Evolutionary conservation across 2,113 vertebrate genomes (phyloP).

Genomic region (Ursus arctos): DNA sequence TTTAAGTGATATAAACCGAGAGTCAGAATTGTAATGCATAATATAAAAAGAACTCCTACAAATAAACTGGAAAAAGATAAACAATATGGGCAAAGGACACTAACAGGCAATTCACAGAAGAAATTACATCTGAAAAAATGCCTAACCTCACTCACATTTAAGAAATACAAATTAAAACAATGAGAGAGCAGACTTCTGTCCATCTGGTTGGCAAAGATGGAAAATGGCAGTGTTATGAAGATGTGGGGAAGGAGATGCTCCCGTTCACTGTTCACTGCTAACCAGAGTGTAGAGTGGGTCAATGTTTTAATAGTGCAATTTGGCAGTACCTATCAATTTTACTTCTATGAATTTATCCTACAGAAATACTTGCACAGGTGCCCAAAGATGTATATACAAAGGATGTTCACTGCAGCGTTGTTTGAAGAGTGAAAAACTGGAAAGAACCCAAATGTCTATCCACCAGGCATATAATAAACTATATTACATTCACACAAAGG

Average conservation of each 20-base stretch:
- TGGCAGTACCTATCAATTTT: slow-evolving; percentile 12
- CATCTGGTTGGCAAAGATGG: slow-evolving; percentile 4
- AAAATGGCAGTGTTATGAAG: slow-evolving; percentile 28
- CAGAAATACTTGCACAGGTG: neutral
- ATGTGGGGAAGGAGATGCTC: neutral
- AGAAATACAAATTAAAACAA: slow-evolving; percentile 59
- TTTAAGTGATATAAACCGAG: neutral
- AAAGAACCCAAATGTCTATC: slow-evolving; percentile 54
- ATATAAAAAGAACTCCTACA: slow-evolving; percentile 31
- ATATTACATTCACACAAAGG: slow-evolving; percentile 26
- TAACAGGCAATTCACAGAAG: neutral
- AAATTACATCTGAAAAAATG: slow-evolving; percentile 43
- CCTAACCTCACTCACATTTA: slow-evolving; percentile 14
- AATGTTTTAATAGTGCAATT: slow-evolving; percentile 31
- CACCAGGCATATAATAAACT: slow-evolving; percentile 58
- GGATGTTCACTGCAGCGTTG: neutral
- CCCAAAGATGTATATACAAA: slow-evolving; percentile 21
- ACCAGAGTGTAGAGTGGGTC: neutral
- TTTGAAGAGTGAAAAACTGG: slow-evolving; percentile 44
- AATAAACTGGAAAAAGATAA: neutral
- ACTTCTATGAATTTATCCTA: slow-evolving; percentile 34
- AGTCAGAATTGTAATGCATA: neutral
- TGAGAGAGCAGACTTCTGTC: neutral
- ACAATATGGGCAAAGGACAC: slow-evolving; percentile 20
- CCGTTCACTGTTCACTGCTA: neutral